Percentiles rank a stretch among this genome's conserved stretches.
These are phyloP conservation scores for Motacilla alba DNA, from an alignment of 2,113 vertebrate genomes.

Conservation along the genomic window DNA sequence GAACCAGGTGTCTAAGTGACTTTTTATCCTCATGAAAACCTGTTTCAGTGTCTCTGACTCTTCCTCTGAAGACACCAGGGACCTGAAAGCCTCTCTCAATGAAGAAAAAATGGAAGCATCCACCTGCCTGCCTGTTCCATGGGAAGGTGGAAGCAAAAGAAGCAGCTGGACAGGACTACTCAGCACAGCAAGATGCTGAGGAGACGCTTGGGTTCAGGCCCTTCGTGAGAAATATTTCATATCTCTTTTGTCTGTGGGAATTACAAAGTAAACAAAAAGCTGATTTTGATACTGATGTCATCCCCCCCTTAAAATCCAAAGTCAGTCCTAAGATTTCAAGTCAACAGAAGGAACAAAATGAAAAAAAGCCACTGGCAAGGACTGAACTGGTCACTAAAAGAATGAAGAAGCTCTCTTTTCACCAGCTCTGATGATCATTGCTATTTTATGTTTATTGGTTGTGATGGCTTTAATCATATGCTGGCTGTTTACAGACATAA, in stretches of 20 bases:
- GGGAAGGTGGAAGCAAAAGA: background rate
- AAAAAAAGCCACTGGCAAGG: background rate
- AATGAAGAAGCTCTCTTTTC: background rate
- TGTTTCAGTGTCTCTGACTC: background rate
- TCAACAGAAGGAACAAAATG: background rate
- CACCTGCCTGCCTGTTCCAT: background rate
- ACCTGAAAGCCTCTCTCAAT: background rate
- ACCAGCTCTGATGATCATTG: background rate
- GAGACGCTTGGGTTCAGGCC: background rate
- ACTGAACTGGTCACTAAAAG: background rate
- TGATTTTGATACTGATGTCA: background rate
- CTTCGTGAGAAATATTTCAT: background rate
- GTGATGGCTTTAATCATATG: background rate
- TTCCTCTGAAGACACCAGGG: background rate
- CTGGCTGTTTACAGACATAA: background rate
- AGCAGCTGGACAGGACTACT: background rate
- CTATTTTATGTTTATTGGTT: background rate
- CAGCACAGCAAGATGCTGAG: background rate
- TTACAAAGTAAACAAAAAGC: background rate
- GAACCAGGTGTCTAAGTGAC: background rate
- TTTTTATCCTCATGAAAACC: background rate
- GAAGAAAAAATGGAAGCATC: background rate
- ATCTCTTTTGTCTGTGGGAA: background rate
- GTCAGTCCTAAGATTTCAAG: background rate
- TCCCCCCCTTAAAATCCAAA: background rate